Base-by-base conservation (phyloP, 2,797 vertebrate species). In the Typhlichthys subterraneus region DNA sequence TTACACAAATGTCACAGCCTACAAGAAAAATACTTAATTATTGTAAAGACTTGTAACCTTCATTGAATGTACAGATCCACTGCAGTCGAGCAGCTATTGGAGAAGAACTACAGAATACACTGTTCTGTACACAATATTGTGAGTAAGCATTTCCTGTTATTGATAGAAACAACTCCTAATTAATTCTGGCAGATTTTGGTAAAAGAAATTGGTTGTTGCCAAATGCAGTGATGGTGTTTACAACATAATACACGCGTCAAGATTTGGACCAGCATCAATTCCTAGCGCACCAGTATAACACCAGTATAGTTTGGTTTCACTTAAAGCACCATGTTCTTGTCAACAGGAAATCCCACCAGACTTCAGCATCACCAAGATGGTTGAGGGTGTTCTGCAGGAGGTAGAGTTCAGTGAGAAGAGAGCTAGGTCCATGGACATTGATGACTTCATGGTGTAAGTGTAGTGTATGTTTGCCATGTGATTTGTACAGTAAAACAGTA, bases 101-200 rank as follows among this genome's bases (percentile, higher is more conserved):
- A 99, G 79, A 97, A 97, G 85, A 99, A 99, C 88, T 98, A 98
- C 82, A 94, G 93, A 88, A 97, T 99, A 77, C 96, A 99, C 85
- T 98, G 97, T 87, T 99, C 97, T 1, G 69, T 99, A 54, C 93
- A 97, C 87, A 98, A 89, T 63, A 89, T 85, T 76, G 98, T 98
- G 88, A 94, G 94, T 83, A 68, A 53, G 64, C 15, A 4, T 29
- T 29, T 29, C 23, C 23, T 1, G 12, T 5, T 3, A 10, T 52
- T 23, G 29, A 2, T 42, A 52, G 50, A 3, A 10, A 52, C n/a
- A 60, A 3, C 53, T 56, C 8, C 7, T 45, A 9, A n/a, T 7
- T 47, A 2, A n/a, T 29, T 7, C 38, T 42, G 7, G 7, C 38
- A 9, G 38, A 29, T 29, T 29, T 29, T 4, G 0, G 0, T 4